Base-by-base conservation (phyloP, 2,888 invertebrate species). In the Tanytarsus gracilentus region DNA sequence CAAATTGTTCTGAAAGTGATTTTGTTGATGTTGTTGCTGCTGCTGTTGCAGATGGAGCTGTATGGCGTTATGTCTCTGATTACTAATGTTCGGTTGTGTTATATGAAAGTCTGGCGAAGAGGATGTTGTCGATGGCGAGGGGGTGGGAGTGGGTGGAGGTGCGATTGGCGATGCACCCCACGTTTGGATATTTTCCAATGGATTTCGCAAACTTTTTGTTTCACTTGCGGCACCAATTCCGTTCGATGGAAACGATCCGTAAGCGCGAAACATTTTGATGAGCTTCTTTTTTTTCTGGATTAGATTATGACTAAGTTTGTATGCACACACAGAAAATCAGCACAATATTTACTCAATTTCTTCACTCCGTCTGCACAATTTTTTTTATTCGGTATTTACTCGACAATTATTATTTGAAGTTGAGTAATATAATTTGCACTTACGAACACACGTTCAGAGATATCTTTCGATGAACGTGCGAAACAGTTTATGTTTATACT, bases 181-280 rank as follows among this genome's bases (percentile, higher is more conserved):
- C 14, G 55, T 55, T 14, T 55, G 55, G 39, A 55, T 55, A 23
- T 55, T 55, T 39, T 55, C 55, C 55, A 55, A 26, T 25, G 55
- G 23, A 26, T 39, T 55, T 8, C 55, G 18, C 39, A 39, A 26
- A 11, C 16, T 21, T 5, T 25, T 18, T n/a, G 39, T 40, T n/a
- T 55, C 55, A 9, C 27, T 39, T 14, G 40, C 14, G 9, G 30
- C 52, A 16, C 50, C 50, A 16, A 39, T 55, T n/a, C n/a, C n/a
- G n/a, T n/a, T n/a, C n/a, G n/a, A n/a, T 25, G 55, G 55, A 25
- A 55, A 55, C 1, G 55, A 55, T 39, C 55, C 55, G 25, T 55
- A 55, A 9, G 55, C 55, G n/a, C 55, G 55, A 36, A 55, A 55
- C 55, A 55, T 55, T 36, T 55, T 39, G 16, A 39, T n/a, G 7